A percentile compares a stretch with the other conserved stretches of the same genome.
phyloP scores from a whole-genome alignment of 2,113 vertebrate species.

The Eleginops maclovinus region DNA sequence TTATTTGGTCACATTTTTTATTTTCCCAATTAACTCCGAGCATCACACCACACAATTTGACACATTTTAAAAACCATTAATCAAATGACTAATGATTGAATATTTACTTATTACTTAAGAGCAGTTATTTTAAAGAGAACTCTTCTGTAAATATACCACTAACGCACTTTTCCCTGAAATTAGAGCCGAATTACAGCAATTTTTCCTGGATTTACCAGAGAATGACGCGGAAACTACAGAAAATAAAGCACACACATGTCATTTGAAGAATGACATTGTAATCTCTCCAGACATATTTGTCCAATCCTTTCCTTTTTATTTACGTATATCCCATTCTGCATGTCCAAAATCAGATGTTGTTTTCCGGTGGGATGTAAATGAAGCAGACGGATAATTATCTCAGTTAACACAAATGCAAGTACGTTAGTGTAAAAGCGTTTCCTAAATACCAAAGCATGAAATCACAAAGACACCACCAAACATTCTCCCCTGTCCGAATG shows the following conservation, averaged over 20 bases:
- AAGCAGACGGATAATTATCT: neutral
- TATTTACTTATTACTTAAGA: neutral
- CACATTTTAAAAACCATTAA: neutral
- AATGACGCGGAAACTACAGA: neutral
- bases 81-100: neutral
- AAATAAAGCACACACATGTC: conserved; percentile 1
- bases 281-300: neutral
- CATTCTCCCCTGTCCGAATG: neutral
- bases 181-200: neutral
- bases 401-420: neutral
- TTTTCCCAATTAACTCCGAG: neutral
- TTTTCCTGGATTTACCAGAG: neutral
- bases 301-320: neutral
- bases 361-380: conserved; percentile 6
- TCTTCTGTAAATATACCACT: neutral
- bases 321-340: neutral
- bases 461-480: conserved; percentile 1
- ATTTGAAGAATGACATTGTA: neutral
- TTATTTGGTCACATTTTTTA: neutral
- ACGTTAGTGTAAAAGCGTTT: conserved; percentile 26
- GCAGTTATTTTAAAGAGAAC: neutral
- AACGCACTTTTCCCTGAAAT: neutral
- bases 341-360: neutral
- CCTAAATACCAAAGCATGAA: conserved; percentile 53
- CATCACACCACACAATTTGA: neutral